Evolutionary conservation across 2,888 invertebrate genomes (phyloP).

Genomic region (Didymodactylos carnosus): DNA sequence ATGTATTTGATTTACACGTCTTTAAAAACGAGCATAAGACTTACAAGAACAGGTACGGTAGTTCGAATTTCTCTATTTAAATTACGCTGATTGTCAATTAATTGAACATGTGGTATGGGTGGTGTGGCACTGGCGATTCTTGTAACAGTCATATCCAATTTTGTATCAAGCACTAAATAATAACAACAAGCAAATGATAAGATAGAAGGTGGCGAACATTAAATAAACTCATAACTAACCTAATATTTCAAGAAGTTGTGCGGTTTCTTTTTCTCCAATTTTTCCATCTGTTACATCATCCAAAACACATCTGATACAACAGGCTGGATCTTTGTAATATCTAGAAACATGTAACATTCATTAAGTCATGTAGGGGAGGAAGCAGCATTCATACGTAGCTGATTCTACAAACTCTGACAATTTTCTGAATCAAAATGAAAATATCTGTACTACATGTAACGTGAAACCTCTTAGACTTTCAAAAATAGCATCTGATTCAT

Average conservation of each 20-base stretch:
- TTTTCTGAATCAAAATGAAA: not conserved
- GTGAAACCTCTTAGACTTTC: not conserved
- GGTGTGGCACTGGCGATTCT: not conserved
- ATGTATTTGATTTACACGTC: not conserved
- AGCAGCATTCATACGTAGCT: too few species aligned
- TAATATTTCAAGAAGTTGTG: not conserved
- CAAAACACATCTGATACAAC: not conserved
- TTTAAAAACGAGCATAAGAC: too few species aligned
- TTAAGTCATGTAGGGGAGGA: too few species aligned
- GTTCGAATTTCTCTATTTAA: not conserved
- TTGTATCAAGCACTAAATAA: not conserved
- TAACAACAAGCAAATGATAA: too few species aligned
- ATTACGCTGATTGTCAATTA: not conserved
- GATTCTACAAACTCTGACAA: too few species aligned
- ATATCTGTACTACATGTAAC: not conserved
- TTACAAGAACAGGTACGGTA: too few species aligned
- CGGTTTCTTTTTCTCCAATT: not conserved
- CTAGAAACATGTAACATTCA: too few species aligned
- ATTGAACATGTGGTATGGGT: not conserved
- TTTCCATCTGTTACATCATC: not conserved
- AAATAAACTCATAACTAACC: too few species aligned
- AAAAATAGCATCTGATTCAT: not conserved
- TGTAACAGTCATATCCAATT: not conserved
- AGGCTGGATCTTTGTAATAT: not conserved
- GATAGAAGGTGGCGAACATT: too few species aligned